Evolutionary conservation across 2,113 vertebrate genomes (phyloP).

Genomic region (Thryonomys swinderianus): DNA sequence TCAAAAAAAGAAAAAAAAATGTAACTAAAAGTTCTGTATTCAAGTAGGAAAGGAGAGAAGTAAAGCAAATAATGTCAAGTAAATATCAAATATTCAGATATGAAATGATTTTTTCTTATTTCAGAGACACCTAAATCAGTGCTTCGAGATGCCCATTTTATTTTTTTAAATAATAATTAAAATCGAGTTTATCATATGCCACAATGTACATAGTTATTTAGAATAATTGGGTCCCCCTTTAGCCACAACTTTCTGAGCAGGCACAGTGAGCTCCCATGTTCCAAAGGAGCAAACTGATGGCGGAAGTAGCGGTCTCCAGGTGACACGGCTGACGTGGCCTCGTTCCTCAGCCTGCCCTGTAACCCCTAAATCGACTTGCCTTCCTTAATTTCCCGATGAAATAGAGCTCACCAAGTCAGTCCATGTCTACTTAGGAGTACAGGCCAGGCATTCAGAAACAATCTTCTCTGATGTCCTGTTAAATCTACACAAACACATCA

Average conservation of each 20-base stretch:
- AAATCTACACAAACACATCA: slow-evolving; percentile 35
- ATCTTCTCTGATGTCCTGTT: slow-evolving; percentile 57
- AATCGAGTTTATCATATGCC: background rate
- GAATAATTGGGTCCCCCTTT: background rate
- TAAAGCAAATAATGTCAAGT: background rate
- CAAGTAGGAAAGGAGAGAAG: slow-evolving; percentile 18
- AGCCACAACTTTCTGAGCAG: background rate
- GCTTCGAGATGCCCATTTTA: background rate
- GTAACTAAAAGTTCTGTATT: slow-evolving; percentile 36
- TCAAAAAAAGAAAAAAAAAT: no score
- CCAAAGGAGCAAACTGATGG: background rate
- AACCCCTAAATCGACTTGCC: background rate
- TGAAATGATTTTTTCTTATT: background rate
- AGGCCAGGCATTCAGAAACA: slow-evolving; percentile 30
- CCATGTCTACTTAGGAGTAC: slow-evolving; percentile 31
- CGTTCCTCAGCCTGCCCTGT: background rate
- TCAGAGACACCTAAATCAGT: background rate
- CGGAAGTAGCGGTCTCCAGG: background rate
- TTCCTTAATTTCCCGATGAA: slow-evolving; percentile 47
- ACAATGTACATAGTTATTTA: background rate
- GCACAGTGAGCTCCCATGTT: background rate
- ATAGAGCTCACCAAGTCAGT: slow-evolving; percentile 26
- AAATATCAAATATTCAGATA: slow-evolving; percentile 22
- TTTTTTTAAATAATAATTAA: slow-evolving; percentile 4
- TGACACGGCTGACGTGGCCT: background rate